A percentile compares a stretch with the other conserved stretches of the same genome.
These are phyloP conservation scores for Riparia riparia DNA, from an alignment of 2,113 vertebrate genomes.

Conservation along the genomic window DNA sequence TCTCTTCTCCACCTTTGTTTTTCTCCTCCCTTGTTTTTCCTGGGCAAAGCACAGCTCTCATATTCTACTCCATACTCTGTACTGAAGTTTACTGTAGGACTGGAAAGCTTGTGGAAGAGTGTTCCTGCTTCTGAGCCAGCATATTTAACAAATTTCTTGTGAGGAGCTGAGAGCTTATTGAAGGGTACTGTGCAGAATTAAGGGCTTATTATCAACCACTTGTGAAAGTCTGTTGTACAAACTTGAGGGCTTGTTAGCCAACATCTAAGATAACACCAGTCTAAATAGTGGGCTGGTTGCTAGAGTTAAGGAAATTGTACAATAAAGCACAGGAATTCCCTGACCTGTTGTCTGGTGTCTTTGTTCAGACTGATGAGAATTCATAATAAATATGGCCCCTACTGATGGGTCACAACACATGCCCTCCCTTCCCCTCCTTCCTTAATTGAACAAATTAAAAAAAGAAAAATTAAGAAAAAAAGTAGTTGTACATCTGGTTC, in stretches of 20 bases:
- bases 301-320: not conserved
- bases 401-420: fast-evolving
- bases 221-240: not conserved
- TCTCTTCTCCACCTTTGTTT: not conserved
- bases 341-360: not conserved
- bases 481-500: not conserved
- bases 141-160: not conserved
- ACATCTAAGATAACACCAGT: not conserved
- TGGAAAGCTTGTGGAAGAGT: not conserved
- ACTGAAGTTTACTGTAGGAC: not conserved
- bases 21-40: not conserved
- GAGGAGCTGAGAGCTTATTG: not conserved
- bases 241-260: not conserved
- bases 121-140: not conserved
- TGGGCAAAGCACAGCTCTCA: not conserved
- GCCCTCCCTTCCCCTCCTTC: fast-evolving
- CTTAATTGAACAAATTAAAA: not conserved
- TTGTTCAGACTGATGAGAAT: not conserved
- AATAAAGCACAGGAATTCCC: not conserved
- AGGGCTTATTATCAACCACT: not conserved
- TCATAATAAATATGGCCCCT: not conserved
- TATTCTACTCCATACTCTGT: not conserved
- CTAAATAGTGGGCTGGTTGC: not conserved
- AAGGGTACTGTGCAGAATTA: not conserved
- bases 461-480: not conserved